These are phyloP conservation scores for Trematomus bernacchii DNA, from an alignment of 2,797 vertebrate species.

Conservation along the genomic window DNA sequence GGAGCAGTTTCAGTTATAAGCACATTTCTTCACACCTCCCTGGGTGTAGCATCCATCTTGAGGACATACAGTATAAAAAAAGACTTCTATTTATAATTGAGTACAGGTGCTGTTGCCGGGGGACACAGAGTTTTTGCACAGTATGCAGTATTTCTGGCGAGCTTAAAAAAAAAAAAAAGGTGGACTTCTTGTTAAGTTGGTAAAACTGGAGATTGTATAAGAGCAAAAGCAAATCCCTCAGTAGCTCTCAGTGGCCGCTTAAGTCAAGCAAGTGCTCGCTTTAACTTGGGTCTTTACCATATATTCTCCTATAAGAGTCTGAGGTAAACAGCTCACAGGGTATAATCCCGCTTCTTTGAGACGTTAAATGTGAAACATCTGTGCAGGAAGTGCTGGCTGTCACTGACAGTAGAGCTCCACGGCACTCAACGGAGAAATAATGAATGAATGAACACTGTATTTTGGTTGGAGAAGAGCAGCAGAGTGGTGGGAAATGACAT, in stretches of 20 bases:
- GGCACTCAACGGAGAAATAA: neutral
- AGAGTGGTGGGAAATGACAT: too few species aligned
- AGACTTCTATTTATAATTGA: slow-evolving; percentile 35
- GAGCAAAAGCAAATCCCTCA: neutral
- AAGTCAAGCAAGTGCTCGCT: neutral
- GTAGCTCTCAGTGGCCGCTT: neutral
- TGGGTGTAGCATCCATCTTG: slow-evolving; percentile 3
- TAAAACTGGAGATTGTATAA: neutral
- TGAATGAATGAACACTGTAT: neutral
- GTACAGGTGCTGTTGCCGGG: slow-evolving; percentile 8
- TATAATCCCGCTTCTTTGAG: neutral
- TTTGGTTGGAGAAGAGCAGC: neutral
- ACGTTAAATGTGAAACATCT: neutral
- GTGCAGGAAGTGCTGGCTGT: neutral
- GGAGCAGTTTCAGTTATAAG: slow-evolving; percentile 12
- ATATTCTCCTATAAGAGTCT: neutral
- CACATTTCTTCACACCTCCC: slow-evolving; percentile 30
- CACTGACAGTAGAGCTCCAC: neutral
- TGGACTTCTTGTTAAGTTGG: neutral
- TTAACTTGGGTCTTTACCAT: too few species aligned
- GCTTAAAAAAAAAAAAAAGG: neutral
- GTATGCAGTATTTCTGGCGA: neutral
- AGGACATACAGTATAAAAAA: slow-evolving; percentile 10
- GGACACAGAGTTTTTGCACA: slow-evolving; percentile 6
- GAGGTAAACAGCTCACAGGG: too few species aligned